Base-by-base conservation (phyloP, 2,888 invertebrate genomes). In the Trachelus stipa region DNA sequence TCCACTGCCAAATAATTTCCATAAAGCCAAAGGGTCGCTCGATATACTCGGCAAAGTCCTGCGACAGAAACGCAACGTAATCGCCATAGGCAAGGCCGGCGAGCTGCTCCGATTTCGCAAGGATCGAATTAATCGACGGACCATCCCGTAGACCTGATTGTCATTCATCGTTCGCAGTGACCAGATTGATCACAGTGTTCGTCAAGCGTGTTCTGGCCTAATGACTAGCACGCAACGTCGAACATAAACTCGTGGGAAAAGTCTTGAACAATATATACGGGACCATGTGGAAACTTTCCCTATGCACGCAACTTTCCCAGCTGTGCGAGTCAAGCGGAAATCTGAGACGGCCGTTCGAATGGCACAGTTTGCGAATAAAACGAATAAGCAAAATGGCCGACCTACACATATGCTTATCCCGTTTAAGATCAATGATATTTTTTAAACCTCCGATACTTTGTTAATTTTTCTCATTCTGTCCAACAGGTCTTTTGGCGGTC, bases 401-500 rank as follows among this genome's bases (percentile, higher is more conserved):
- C 56, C 23, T 9, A 37, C 37, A 37, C 23, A 9, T 15, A 56
- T 0, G 23, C 40, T 56, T 56, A 56, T 56, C 56, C 6, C 15
- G 2, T 56, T 9, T 9, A 2, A 9, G 2, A 9, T 23, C 56
- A 0, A 0, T 9, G 23, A 6, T 23, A 23, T 9, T 23, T 23
- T 23, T 56, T 15, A 15, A 15, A 1, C 9, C 9, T 15, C 40
- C 15, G 15, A 56, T 6, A 15, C 40, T 23, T 56, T 2, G 23
- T 23, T 56, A 23, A 56, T 56, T 56, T 40, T 0, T 56, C 23
- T 56, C 23, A 0, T 0, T 56, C 56, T 23, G 23, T 56, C 56
- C 9, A 56, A 40, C 77, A 90, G 90, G 90, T 87, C 86, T 90
- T 82, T 83, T 90, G 85, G 87, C 89, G 84, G 86, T 90, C 85